Percentiles rank a stretch among this genome's conserved stretches.
Evolutionary conservation across 2,797 vertebrate species (phyloP).

Genomic region (Poeciliopsis presidionis): DNA sequence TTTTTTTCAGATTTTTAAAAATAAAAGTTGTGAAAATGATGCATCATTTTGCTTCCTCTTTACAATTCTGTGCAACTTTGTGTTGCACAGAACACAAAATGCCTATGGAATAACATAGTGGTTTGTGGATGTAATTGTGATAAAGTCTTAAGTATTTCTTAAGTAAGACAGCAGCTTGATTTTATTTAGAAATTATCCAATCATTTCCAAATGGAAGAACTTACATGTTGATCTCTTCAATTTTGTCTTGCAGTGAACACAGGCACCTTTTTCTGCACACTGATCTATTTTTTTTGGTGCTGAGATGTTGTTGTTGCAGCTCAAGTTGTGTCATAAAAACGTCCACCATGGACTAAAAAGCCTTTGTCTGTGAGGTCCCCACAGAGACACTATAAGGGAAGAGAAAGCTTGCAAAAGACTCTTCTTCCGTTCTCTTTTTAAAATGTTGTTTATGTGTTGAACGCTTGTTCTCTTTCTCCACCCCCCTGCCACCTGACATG

Average conservation of each 20-base stretch:
- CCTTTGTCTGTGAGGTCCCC: slow-evolving; percentile 12
- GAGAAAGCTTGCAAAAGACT: slow-evolving; percentile 25
- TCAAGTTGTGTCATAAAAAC: neutral
- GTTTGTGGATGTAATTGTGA: neutral
- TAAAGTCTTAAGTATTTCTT: neutral
- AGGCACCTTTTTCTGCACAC: neutral
- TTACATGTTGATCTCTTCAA: neutral
- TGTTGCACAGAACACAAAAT: neutral
- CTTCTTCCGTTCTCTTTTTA: slow-evolving; percentile 20
- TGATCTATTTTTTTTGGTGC: neutral
- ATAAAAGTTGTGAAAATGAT: neutral
- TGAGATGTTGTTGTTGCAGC: slow-evolving; percentile 6
- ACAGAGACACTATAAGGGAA: slow-evolving; percentile 36
- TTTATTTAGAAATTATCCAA: neutral
- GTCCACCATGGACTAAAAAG: neutral
- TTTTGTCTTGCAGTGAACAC: too few species aligned
- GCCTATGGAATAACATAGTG: neutral
- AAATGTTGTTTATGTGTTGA: slow-evolving; percentile 28
- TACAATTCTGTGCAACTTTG: neutral
- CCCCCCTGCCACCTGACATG: slow-evolving; percentile 31
- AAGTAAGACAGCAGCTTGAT: neutral
- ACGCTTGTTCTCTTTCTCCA: slow-evolving; percentile 17
- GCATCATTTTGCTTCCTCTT: neutral
- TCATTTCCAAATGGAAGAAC: neutral
- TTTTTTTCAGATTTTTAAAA: neutral